Conservation (phyloP, 1,140 invertebrate species). For the Pomacea maculata region DNA sequence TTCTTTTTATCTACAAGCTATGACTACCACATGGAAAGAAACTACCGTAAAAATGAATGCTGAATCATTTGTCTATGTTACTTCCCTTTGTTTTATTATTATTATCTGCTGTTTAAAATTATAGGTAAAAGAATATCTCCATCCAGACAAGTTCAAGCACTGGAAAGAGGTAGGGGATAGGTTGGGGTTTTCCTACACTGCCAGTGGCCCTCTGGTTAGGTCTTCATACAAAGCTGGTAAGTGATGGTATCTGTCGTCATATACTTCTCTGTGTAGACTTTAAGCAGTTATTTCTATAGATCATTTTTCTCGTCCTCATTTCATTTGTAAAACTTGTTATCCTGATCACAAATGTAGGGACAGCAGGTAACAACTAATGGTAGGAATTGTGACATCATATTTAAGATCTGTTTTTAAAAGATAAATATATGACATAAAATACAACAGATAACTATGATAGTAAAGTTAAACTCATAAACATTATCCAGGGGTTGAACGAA, state of each 20-base stretch:
- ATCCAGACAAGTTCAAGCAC: constrained; percentile 91
- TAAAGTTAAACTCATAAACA: no score
- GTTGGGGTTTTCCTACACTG: constrained; percentile 95
- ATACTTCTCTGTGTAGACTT: no score
- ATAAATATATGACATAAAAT: no score
- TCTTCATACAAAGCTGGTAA: constrained; percentile 96
- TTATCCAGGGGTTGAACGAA: no score
- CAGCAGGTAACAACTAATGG: no score
- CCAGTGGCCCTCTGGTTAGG: constrained; percentile 95
- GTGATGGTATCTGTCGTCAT: not conserved
- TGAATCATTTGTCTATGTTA: no score
- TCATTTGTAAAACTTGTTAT: not conserved
- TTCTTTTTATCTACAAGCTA: no score
- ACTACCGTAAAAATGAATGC: no score
- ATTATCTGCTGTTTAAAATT: not conserved
- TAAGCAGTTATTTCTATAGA: not conserved
- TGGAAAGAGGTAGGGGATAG: constrained; percentile 88
- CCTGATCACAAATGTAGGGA: not conserved
- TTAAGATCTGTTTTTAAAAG: no score
- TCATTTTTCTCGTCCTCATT: not conserved
- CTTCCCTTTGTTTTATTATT: not conserved
- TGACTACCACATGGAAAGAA: no score
- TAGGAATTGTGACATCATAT: no score
- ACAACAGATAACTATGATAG: no score
- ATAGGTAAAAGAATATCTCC: constrained; percentile 87